Evolutionary conservation across 2,888 invertebrate species (phyloP), one percentile per base, ranked within the genome.

Genomic region (Drosophila quinaria): DNA sequence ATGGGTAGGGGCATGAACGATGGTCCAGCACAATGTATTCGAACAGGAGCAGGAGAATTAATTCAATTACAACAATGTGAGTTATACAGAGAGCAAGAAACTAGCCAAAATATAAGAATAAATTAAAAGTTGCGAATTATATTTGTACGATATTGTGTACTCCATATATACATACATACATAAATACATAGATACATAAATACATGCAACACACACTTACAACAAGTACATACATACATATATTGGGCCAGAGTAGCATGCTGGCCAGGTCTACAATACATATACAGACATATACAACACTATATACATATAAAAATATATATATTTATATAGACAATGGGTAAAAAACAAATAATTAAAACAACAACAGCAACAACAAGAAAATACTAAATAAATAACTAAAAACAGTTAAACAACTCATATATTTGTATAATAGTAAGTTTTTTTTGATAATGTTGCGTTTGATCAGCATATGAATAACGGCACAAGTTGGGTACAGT

Each of bases 51-150:
- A 66, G 61, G 64, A 44, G 67, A 74, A 76, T 41, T 51, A 77
- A 85, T 74, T 82, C 86, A 86, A 82, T 86, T 82, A 82, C 59
- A 77, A 60, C 63, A 63, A 54, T 51, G 54, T 62, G 60, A 59
- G 64, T 63, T 68, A 73, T 69, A 69, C 69, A 67, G 56, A 72
- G 75, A 82, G 74, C 67, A 78, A 77, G 58, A 59, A 63, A 41
- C 55, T 58, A 70, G 76, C 60, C 68, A 54, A 74, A 58, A 60
- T 19, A 13, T 11, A 29, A 55, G 15, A 52, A 39, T 44, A 47
- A 22, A 59, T 44, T 44, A 42, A 29, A 51, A 54, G 47, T 47
- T 31, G 35, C 62, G 55, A 69, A 74, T 74, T 58, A 58, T 58
- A 56, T 47, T 47, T 47, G 62, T 56, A 63, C 31, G 56, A 63